A percentile compares a stretch with the other conserved stretches of the same genome.
Conservation (phyloP, 2,113 vertebrate genomes). For the Laticauda laticaudata region DNA sequence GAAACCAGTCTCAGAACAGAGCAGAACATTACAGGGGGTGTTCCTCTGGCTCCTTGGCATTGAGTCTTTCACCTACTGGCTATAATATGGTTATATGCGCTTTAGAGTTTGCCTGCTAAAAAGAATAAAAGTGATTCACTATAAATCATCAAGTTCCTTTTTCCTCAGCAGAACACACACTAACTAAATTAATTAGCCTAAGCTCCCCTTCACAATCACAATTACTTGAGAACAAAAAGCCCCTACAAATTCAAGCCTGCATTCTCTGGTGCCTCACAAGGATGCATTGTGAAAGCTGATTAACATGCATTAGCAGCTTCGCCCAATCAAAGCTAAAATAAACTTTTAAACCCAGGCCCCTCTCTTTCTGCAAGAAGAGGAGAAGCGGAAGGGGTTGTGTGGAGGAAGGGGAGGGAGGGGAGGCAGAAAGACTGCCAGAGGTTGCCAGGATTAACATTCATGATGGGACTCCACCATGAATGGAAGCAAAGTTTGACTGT, state of each 20-base stretch:
- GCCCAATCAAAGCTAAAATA: conserved; percentile 69
- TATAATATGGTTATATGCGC: background rate
- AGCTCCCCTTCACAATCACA: conserved; percentile 33
- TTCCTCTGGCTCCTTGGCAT: conserved; percentile 5
- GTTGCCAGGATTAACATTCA: conserved; percentile 66
- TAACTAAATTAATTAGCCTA: conserved; percentile 21
- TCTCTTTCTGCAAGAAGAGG: conserved; percentile 67
- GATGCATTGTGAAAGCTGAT: conserved; percentile 63
- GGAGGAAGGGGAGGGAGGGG: background rate
- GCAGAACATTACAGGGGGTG: conserved; percentile 28
- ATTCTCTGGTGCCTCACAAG: conserved; percentile 52
- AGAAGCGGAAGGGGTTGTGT: conserved; percentile 53
- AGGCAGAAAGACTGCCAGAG: conserved; percentile 37
- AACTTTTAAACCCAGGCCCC: conserved; percentile 72
- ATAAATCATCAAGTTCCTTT: conserved; percentile 17
- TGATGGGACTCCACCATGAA: conserved; percentile 61
- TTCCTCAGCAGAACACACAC: background rate
- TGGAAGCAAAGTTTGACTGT: conserved; percentile 74
- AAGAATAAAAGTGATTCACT: conserved; percentile 31
- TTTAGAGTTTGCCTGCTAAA: background rate
- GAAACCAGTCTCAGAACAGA: conserved; percentile 13
- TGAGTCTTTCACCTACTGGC: background rate
- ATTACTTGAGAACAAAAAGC: conserved; percentile 34
- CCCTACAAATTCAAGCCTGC: conserved; percentile 51
- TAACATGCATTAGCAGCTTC: conserved; percentile 68